These are phyloP conservation scores for Furcifer pardalis DNA, from an alignment of 2,797 vertebrate species.

Conservation along the genomic window DNA sequence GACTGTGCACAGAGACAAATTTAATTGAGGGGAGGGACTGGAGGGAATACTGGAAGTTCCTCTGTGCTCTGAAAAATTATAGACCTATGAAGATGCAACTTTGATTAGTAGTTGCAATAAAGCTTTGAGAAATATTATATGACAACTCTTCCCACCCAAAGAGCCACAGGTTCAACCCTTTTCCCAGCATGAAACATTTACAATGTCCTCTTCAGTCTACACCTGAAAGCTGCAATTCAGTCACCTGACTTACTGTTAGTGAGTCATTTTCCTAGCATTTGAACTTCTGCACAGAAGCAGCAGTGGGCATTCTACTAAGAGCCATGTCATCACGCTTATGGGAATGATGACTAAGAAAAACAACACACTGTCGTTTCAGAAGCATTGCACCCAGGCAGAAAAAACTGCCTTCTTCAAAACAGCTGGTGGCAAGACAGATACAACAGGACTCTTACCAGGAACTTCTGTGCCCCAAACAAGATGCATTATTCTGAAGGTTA, in stretches of 20 bases:
- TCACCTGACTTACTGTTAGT: conserved; percentile 20
- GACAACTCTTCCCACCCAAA: neutral
- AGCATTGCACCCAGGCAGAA: neutral
- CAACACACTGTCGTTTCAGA: neutral
- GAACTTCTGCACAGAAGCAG: conserved; percentile 7
- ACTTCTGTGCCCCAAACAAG: neutral
- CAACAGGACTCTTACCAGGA: neutral
- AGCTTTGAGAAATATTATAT: neutral
- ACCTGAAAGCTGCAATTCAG: conserved; percentile 21
- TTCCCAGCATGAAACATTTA: conserved; percentile 23
- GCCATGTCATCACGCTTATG: conserved; percentile 9
- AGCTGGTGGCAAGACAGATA: neutral
- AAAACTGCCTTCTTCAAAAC: neutral
- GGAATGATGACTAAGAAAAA: conserved; percentile 31
- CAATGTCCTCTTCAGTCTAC: conserved; percentile 2
- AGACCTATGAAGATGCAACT: neutral
- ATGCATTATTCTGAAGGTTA: neutral
- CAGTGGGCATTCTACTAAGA: conserved; percentile 5
- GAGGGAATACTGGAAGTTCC: neutral
- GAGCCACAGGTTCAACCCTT: neutral
- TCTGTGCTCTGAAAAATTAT: neutral
- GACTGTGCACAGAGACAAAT: neutral
- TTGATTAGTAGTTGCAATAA: neutral
- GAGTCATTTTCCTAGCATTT: conserved; percentile 24
- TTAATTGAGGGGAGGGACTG: neutral